Evolutionary conservation across 2,797 vertebrate genomes (phyloP), one percentile per base, ranked within the genome.

Genomic region (Emydoidea blandingii): DNA sequence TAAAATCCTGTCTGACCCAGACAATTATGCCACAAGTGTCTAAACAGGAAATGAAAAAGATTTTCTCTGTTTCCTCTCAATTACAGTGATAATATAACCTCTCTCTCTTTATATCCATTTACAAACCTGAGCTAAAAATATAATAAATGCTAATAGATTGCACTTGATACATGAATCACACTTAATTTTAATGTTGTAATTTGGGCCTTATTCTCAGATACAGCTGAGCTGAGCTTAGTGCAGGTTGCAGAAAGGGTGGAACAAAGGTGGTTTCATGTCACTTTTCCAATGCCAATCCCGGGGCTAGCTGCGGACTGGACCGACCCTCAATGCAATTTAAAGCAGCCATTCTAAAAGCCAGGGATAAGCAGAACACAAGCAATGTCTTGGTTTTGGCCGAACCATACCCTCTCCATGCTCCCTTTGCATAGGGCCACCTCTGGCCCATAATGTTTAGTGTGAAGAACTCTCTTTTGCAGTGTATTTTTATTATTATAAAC

Each of bases 1-100:
- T 97, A 97, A 97, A 98, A 95, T 96, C 93, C 25, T 88, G 91
- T 91, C 93, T 96, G 95, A 91, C 88, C 93, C 95, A n/a, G 76
- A n/a, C n/a, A n/a, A n/a, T n/a, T n/a, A n/a, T n/a, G 94, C 94
- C 56, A 53, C 94, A 57, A 84, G 59, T 84, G 83, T 83, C 72
- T 92, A 84, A 92, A 88, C 81, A 97, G 96, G 96, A 97, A 97
- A 97, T 93, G 94, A 96, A 94, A 97, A 96, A 96, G 94, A 92
- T 74, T 96, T 97, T 85, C 94, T 92, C 94, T 87, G 93, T 95
- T 96, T 96, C 90, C 87, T 96, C 95, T 97, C 96, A 95, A 93
- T 97, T 97, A 96, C 81, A 93, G 94, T 83, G 90, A 87, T 96
- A 96, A 96, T 87, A 91, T 96, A 96, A 97, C 85, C 87, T 95